These are phyloP conservation scores for Odocoileus virginianus DNA, from an alignment of 2,113 vertebrate species.

Conservation along the genomic window DNA sequence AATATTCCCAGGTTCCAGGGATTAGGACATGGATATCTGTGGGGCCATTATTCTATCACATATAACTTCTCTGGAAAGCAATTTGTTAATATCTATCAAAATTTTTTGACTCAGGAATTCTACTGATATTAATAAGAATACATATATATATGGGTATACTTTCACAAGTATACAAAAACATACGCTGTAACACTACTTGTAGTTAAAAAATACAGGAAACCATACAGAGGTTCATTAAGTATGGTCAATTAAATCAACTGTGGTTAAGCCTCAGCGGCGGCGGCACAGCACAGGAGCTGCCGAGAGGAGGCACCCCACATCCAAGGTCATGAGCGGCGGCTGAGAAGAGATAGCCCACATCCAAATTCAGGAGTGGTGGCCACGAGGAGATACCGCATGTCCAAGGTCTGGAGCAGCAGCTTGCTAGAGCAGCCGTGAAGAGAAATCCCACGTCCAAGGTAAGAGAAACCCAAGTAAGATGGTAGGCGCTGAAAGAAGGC, in stretches of 20 bases:
- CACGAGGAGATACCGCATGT: neutral
- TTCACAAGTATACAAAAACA: neutral
- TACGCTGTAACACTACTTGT: neutral
- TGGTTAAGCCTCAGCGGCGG: neutral
- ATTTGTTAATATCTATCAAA: neutral
- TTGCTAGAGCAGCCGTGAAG: neutral
- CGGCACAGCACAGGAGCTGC: fast-evolving
- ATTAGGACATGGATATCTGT: neutral
- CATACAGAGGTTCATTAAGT: neutral
- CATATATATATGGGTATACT: neutral
- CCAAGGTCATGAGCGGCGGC: neutral
- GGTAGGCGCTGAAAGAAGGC: neutral
- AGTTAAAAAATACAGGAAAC: neutral
- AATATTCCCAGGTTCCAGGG: neutral
- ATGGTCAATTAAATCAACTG: neutral
- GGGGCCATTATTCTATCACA: neutral
- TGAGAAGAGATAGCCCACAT: neutral
- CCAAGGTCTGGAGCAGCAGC: neutral
- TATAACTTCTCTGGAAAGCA: neutral
- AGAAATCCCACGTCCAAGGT: neutral
- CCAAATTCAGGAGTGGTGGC: neutral
- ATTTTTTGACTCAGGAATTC: neutral
- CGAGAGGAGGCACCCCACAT: neutral
- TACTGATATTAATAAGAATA: neutral
- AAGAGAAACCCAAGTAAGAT: neutral